Evolutionary conservation across 2,888 invertebrate genomes (phyloP), one percentile per base, ranked within the genome.

Genomic region (Eristalinus sepulchralis): DNA sequence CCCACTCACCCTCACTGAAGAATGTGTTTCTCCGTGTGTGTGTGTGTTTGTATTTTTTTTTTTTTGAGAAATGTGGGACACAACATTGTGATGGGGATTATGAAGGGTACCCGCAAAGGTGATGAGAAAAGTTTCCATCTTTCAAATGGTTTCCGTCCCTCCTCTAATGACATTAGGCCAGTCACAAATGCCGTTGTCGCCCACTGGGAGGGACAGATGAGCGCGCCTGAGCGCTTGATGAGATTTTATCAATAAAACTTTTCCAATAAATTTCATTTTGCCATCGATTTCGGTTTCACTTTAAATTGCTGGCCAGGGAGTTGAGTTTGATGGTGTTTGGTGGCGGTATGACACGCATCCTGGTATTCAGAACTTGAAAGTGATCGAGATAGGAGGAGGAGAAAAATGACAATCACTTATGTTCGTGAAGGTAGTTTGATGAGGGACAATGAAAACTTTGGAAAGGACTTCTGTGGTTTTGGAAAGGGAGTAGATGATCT

Each of bases 251-350:
- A 63, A 59, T 70, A 68, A 80, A 80, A 84, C 71, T 84, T 84
- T 80, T 84, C 60, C 80, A 84, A 84, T 84, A 84, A 80, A 84
- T 84, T 84, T 62, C 53, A 67, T 70, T 76, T 76, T 68, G 20
- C 62, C 70, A 80, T 80, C 57, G 80, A 84, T 68, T 63, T 20
- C 39, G 27, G 11, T 55, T 11, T 47, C 22, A 53, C 63, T 39
- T 71, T 22, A 64, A 78, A 78, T 63, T 71, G 39, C 31, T 60
- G 33, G 20, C 57, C 10, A 33, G 10, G 24, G 67, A 47, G 59
- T 59, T 57, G 59, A 10, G 57, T 6, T 39, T 39, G 47, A 47
- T 8, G 47, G 47, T n/a, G 47, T 17, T 47, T 47, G 47, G 17
- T 17, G 34, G 34, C 10, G 47, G 17, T 8, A 17, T 17, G 17